These are phyloP conservation scores for Microctenopoma lineatum DNA, from an alignment of 2,797 vertebrate genomes.

Conservation along the genomic window DNA sequence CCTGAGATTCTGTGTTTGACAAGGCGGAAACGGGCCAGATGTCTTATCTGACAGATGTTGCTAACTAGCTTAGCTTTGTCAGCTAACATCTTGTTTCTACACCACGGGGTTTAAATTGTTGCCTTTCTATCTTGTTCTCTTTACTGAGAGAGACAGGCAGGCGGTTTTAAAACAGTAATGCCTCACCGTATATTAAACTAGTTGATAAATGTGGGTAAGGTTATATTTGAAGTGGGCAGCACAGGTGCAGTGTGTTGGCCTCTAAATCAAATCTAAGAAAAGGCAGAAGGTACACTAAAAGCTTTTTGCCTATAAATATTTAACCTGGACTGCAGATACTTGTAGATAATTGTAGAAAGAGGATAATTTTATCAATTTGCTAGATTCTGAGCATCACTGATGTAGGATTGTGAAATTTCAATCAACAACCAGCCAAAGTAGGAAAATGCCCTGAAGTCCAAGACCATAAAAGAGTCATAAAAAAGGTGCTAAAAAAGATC, in stretches of 20 bases:
- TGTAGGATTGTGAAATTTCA: background rate
- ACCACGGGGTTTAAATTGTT: background rate
- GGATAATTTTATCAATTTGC: background rate
- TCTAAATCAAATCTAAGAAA: conserved; percentile 6
- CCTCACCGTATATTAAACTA: accelerated
- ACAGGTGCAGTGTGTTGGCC: conserved; percentile 48
- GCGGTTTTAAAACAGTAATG: background rate
- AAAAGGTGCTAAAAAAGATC: background rate
- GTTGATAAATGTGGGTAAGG: background rate
- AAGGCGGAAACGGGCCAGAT: conserved; percentile 63
- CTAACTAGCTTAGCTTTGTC: conserved; percentile 57
- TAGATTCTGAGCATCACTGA: background rate
- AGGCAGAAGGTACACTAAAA: background rate
- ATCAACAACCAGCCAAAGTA: background rate
- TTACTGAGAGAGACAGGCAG: background rate
- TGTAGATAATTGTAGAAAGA: accelerated
- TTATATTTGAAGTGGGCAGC: background rate
- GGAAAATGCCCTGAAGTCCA: background rate
- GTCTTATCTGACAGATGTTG: conserved; percentile 74
- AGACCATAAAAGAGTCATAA: background rate
- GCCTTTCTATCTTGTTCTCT: background rate
- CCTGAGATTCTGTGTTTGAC: background rate
- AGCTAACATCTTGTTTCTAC: conserved; percentile 18
- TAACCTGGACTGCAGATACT: too few species aligned
- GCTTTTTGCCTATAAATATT: background rate